Conservation (phyloP, 2,888 invertebrate species). For the Barypeithes pellucidus region DNA sequence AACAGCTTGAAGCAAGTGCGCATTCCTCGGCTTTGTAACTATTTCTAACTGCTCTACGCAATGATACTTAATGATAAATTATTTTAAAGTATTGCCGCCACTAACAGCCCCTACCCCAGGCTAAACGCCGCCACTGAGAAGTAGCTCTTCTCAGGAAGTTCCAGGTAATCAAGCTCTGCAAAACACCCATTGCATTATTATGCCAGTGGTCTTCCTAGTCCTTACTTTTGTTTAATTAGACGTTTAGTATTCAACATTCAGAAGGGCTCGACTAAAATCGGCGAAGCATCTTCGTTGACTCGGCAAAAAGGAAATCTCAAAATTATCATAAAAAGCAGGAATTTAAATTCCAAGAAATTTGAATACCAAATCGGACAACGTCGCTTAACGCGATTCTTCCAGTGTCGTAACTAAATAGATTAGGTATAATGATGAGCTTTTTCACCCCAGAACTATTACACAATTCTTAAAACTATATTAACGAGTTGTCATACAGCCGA, state of each 20-base stretch:
- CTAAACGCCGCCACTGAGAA: no score
- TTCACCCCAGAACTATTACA: no score
- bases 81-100: no score
- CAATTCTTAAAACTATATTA: no score
- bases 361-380: slow-evolving; percentile 21
- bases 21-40: no score
- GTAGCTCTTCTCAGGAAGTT: background rate
- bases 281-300: slow-evolving; percentile 8
- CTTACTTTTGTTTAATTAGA: slow-evolving; percentile 15
- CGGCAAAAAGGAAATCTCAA: slow-evolving; percentile 16
- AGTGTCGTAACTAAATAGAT: no score
- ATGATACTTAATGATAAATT: no score
- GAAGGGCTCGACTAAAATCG: slow-evolving; percentile 9
- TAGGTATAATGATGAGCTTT: no score
- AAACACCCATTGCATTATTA: background rate
- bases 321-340: slow-evolving; percentile 25
- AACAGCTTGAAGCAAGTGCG: no score
- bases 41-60: no score
- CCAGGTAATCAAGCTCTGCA: background rate
- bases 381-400: background rate
- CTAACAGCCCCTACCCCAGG: no score
- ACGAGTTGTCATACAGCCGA: no score
- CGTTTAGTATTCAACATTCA: slow-evolving; percentile 23
- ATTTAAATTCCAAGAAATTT: slow-evolving; percentile 4
- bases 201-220: background rate